Evolutionary conservation across 2,888 invertebrate species (phyloP), one percentile per base, ranked within the genome.

Genomic region (Conchocele bisecta): DNA sequence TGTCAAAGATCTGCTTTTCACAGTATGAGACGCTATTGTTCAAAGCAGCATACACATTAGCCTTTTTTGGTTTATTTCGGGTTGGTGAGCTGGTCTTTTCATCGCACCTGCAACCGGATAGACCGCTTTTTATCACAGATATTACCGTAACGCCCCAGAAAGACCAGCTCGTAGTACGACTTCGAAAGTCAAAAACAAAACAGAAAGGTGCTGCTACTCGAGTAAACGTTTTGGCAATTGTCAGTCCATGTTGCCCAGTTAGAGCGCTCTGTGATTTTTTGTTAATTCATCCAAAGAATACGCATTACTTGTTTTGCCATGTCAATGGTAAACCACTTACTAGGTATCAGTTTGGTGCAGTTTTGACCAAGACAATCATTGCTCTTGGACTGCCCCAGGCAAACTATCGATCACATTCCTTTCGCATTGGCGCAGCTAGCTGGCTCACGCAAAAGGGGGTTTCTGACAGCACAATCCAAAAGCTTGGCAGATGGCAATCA

Each of bases 41-140:
- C 35, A 37, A 29, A 46, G 46, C 59, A 26, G 64, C 68, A 31
- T 65, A 44, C 51, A 13, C 51, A 13, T 15, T 74, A 15, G 68
- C 74, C 11, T 65, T 65, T 48, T 61, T 50, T 61, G 65, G 61
- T 15, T 53, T 65, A 22, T 58, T 66, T 2, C 2, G 66, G 24
- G 66, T 69, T 11, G 57, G 65, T 11, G 63, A 72, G 41, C 31
- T 67, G 9, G 39, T 39, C n/a, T n/a, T n/a, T n/a, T 17, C 15
- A 29, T 15, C 13, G 33, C 15, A 29, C 29, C n/a, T 5, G 29
- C 13, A 24, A 31, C n/a, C 7, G 20, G 17, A 7, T 50, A 4
- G 20, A 50, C 6, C 13, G 9, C 44, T 20, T 20, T 44, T 44
- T n/a, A n/a, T n/a, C 9, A 22, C 44, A 44, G 22, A 20, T 7